These are phyloP conservation scores for Liopterus haemorrhoidalis DNA, from an alignment of 2,888 invertebrate genomes.

Conservation along the genomic window DNA sequence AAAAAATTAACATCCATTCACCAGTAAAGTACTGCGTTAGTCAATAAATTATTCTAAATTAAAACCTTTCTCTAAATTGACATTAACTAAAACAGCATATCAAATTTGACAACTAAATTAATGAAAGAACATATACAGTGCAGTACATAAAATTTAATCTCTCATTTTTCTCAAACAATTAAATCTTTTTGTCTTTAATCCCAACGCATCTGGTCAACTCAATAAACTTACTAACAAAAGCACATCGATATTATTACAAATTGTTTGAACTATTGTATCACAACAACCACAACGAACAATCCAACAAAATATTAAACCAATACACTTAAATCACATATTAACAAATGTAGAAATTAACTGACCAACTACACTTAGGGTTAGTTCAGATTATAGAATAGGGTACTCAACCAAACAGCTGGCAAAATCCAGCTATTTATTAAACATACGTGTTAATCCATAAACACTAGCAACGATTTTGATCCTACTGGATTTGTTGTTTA, in stretches of 20 bases:
- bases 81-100: too few relatives aligned
- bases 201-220: too few relatives aligned
- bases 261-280: constrained; percentile 46
- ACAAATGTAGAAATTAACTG: constrained; percentile 16
- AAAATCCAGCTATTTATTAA: constrained; percentile 48
- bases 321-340: neutral
- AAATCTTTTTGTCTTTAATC: too few relatives aligned
- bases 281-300: constrained; percentile 40
- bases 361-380: constrained; percentile 25
- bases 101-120: too few relatives aligned
- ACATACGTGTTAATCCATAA: constrained; percentile 48
- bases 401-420: constrained; percentile 45
- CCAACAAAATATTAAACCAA: constrained; percentile 26
- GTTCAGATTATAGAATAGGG: constrained; percentile 33
- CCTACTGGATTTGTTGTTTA: constrained; percentile 25
- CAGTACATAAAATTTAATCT: too few relatives aligned
- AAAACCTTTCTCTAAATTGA: too few relatives aligned
- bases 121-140: too few relatives aligned
- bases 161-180: too few relatives aligned
- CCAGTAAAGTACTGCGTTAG: too few relatives aligned
- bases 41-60: too few relatives aligned
- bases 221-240: constrained; percentile 41
- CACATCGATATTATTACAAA: constrained; percentile 49
- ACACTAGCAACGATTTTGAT: constrained; percentile 13
- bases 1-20: too few relatives aligned